These are phyloP conservation scores for Drosophila subsilvestris DNA, from an alignment of 2,888 invertebrate genomes.

Conservation along the genomic window DNA sequence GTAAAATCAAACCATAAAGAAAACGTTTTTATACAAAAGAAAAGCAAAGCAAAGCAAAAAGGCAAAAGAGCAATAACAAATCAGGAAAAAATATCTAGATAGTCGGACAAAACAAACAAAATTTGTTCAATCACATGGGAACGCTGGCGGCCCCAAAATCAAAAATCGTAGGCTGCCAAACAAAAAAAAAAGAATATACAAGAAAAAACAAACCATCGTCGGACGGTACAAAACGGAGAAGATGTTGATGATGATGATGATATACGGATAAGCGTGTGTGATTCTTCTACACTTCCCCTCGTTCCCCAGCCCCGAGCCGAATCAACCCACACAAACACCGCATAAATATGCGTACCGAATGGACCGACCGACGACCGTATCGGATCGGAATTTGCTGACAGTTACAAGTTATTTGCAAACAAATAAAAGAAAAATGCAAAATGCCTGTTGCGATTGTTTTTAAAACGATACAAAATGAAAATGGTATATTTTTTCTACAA, in stretches of 20 bases:
- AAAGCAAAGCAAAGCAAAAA: neutral
- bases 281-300: neutral
- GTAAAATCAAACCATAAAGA: neutral
- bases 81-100: neutral
- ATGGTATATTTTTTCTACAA: slow-evolving; percentile 35
- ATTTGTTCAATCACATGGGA: slow-evolving; percentile 25
- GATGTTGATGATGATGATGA: neutral
- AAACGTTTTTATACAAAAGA: neutral
- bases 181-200: neutral
- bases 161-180: slow-evolving; percentile 9
- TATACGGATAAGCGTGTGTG: neutral
- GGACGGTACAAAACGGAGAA: neutral
- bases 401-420: neutral
- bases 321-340: neutral
- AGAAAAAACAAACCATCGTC: neutral
- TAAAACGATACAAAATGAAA: slow-evolving; percentile 34
- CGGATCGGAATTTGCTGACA: neutral
- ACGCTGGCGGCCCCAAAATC: slow-evolving; percentile 8
- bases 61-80: slow-evolving; percentile 5
- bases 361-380: neutral
- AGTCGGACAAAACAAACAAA: neutral
- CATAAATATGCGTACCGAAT: neutral
- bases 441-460: slow-evolving; percentile 42
- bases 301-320: too few relatives aligned
- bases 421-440: slow-evolving; percentile 11